These are phyloP conservation scores for Phyllostomus hastatus DNA, from an alignment of 2,113 vertebrate genomes.

Conservation along the genomic window DNA sequence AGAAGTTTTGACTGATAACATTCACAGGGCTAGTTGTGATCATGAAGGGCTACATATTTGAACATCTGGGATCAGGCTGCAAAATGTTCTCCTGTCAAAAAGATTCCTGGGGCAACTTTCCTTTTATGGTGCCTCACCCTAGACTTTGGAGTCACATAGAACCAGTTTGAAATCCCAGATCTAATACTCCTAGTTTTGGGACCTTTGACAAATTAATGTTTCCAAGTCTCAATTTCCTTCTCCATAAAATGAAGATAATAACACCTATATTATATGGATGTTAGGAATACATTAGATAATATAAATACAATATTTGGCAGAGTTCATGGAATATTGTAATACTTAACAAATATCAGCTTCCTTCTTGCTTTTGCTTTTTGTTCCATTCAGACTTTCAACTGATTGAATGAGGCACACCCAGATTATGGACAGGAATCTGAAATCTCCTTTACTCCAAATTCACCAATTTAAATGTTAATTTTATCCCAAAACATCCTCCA, in stretches of 20 bases:
- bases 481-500: background rate
- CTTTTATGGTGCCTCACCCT: background rate
- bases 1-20: background rate
- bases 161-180: background rate
- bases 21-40: background rate
- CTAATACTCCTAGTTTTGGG: background rate
- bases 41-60: background rate
- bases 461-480: slow-evolving; percentile 8
- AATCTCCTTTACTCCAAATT: background rate
- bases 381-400: background rate
- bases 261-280: background rate
- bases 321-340: background rate
- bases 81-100: background rate
- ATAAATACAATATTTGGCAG: background rate
- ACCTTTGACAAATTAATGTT: background rate
- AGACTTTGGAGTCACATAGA: background rate
- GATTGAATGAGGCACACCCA: background rate
- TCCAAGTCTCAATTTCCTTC: slow-evolving; percentile 3
- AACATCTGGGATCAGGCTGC: background rate
- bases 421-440: background rate
- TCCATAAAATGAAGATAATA: background rate
- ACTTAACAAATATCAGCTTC: background rate
- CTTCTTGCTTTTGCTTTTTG: background rate
- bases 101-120: background rate
- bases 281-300: background rate